Conservation (phyloP, 2,888 invertebrate genomes). For the Scrobipalpa atriplicella region DNA sequence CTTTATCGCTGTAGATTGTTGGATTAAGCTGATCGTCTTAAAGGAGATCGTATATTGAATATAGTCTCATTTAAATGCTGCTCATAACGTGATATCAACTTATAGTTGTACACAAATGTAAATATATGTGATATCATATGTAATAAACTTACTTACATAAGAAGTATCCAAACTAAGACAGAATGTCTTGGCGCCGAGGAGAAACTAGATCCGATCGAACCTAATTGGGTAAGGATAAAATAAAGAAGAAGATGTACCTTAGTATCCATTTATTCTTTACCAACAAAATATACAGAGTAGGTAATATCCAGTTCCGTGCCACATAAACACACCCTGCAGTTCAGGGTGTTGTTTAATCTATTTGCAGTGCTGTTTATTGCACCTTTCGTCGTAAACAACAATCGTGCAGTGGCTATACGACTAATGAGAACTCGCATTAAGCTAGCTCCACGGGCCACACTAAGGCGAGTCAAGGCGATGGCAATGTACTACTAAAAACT, state of each 20-base stretch:
- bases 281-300: no score
- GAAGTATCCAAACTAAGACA: no score
- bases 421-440: slow-evolving; percentile 7
- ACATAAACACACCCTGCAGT: not conserved
- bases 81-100: not conserved
- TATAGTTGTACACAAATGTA: no score
- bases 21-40: slow-evolving; percentile 13
- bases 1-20: slow-evolving; percentile 56
- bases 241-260: no score
- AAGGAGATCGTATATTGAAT: not conserved
- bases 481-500: no score
- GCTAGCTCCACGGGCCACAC: not conserved
- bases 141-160: no score
- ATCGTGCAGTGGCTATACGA: slow-evolving; percentile 26
- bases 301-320: no score
- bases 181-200: no score
- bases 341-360: not conserved
- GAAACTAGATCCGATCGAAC: no score
- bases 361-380: not conserved
- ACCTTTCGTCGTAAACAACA: slow-evolving; percentile 45
- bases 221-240: no score
- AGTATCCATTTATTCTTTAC: no score
- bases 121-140: no score
- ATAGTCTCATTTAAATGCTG: not conserved
- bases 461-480: not conserved